Evolutionary conservation across 2,888 invertebrate species (phyloP).

Genomic region (Maniola hyperantus): DNA sequence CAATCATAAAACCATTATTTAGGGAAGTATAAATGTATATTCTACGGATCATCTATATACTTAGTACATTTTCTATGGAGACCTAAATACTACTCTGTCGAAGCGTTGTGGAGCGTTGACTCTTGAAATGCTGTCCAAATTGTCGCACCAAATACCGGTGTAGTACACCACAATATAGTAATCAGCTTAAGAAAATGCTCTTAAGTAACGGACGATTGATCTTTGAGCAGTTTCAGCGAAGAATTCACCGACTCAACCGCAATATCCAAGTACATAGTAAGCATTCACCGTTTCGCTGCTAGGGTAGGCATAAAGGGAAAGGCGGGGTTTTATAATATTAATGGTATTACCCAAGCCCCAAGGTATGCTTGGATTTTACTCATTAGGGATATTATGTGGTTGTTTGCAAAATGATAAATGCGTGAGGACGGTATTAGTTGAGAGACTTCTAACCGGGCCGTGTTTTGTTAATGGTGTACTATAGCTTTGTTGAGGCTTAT

Average conservation of each 20-base stretch:
- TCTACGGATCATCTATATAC: no score
- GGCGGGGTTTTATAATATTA: slow-evolving; percentile 70
- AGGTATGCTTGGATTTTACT: slow-evolving; percentile 80
- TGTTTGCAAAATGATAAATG: slow-evolving; percentile 79
- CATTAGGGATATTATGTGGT: slow-evolving; percentile 78
- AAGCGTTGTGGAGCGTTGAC: no score
- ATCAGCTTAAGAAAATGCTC: no score
- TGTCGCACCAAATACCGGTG: no score
- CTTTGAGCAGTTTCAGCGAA: neutral
- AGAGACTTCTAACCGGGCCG: slow-evolving; percentile 56
- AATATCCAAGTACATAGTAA: slow-evolving; percentile 41
- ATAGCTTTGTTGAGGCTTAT: slow-evolving; percentile 54
- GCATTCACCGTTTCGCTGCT: slow-evolving; percentile 46
- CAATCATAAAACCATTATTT: no score
- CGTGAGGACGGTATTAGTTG: slow-evolving; percentile 62
- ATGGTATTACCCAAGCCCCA: slow-evolving; percentile 74
- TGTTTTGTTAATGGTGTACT: slow-evolving; percentile 69
- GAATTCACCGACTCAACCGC: slow-evolving; percentile 32
- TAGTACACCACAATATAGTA: no score
- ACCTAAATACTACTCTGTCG: no score
- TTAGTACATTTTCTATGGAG: no score
- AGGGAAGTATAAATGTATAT: no score
- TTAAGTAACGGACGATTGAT: neutral
- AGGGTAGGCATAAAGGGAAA: slow-evolving; percentile 53
- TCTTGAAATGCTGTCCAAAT: no score